Conservation (phyloP, 2,797 vertebrate genomes). For the Parauchenoglanis ngamensis region DNA sequence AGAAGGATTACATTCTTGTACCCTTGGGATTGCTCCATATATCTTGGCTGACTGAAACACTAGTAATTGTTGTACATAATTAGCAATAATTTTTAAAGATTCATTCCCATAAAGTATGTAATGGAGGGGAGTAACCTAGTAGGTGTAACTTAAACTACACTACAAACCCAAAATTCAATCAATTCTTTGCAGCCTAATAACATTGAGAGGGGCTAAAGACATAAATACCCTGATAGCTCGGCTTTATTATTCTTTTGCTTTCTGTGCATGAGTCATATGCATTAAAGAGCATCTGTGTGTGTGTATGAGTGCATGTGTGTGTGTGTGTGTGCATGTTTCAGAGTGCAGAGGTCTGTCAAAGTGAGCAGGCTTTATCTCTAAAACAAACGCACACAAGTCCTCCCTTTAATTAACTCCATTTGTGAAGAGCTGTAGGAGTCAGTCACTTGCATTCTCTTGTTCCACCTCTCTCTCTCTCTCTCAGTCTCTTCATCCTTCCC, state of each 20-base stretch:
- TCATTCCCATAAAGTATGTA: background rate
- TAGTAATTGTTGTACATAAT: background rate
- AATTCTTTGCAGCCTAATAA: conserved; percentile 14
- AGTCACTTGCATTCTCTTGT: conserved; percentile 21
- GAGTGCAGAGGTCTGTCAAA: conserved; percentile 63
- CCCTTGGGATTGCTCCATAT: background rate
- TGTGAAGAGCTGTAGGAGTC: conserved; percentile 30
- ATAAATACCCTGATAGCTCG: conserved; percentile 23
- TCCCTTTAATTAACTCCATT: conserved; percentile 60
- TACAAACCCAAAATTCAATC: background rate
- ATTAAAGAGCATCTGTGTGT: conserved; percentile 4
- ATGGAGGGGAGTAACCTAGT: background rate
- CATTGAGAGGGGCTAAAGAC: conserved; percentile 36
- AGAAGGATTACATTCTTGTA: background rate
- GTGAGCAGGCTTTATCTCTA: conserved; percentile 65
- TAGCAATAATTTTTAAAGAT: background rate
- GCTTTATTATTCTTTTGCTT: background rate
- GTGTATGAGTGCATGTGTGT: conserved; percentile 14
- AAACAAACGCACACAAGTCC: conserved; percentile 66
- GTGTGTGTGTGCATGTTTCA: conserved; percentile 43
- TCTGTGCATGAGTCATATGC: background rate
- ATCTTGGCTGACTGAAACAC: background rate
- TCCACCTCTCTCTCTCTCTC: background rate
- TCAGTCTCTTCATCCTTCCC: background rate
- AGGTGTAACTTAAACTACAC: background rate